Evolutionary conservation across 2,797 vertebrate genomes (phyloP), one percentile per base, ranked within the genome.

Genomic region (Austrolebias charrua): DNA sequence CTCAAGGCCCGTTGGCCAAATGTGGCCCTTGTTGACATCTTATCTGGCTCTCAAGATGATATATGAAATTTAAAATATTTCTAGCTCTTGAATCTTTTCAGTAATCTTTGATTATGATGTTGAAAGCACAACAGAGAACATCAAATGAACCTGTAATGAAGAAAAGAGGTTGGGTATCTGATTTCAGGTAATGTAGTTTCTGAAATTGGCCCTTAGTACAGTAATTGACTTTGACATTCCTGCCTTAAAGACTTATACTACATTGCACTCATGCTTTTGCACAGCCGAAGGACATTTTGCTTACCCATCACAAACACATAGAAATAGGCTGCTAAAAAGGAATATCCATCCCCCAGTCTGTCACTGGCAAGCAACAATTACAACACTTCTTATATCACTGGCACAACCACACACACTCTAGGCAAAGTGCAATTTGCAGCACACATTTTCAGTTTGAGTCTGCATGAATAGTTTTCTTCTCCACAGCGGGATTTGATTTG

Each of bases 311-410:
- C 12, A 63, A 47, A 58, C 53, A 64, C 73, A 78, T 45, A 49
- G 53, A 60, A 43, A 56, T 55, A 72, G 70, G 62, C 63, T 56
- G 61, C 57, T 65, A 65, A 70, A 79, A 82, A 69, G 19, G 16
- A 54, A 75, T 68, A 77, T 77, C 68, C 43, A 47, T 69, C 66
- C 78, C 67, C 52, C 68, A 68, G 78, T 83, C 75, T 80, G 78
- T 85, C 82, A 75, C 76, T 66, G 61, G 69, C 64, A 62, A 63
- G 55, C 40, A 18, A 49, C 59, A 3, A 64, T 68, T 70, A 55
- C 64, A 73, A 66, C 68, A 71, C 80, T 78, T 76, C 76, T 83
- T 78, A 82, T 69, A 85, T 83, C 79, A 85, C 76, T 72, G 50
- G 59, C 68, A 71, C 69, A 73, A 18, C 44, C 16, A 44, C 69